Percentiles rank a stretch among this genome's conserved stretches.
These are phyloP conservation scores for Trochalopteron elliotii DNA, from an alignment of 2,113 vertebrate species.

Conservation along the genomic window DNA sequence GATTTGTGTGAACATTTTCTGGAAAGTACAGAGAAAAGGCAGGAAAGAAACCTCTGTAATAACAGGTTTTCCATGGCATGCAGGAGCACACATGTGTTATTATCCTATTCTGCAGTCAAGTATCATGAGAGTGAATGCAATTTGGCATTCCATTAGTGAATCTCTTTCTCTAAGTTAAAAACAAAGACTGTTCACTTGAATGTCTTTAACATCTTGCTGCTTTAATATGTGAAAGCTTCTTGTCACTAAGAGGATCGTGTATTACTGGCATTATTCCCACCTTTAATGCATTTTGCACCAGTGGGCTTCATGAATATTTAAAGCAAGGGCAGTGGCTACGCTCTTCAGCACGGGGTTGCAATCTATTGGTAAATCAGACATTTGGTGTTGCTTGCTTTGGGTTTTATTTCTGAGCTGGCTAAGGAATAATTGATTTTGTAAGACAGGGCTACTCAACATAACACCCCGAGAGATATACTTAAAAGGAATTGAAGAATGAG, in stretches of 20 bases:
- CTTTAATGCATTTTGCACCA: slow-evolving; percentile 74
- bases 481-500: slow-evolving; percentile 26
- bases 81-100: slow-evolving; percentile 3
- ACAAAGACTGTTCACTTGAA: slow-evolving; percentile 63
- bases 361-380: slow-evolving; percentile 66
- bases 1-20: background rate
- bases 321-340: slow-evolving; percentile 53
- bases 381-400: slow-evolving; percentile 63
- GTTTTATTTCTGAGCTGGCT: slow-evolving; percentile 57
- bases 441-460: slow-evolving; percentile 9
- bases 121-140: background rate
- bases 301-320: slow-evolving; percentile 75
- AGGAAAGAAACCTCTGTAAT: background rate
- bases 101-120: slow-evolving; percentile 1
- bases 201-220: slow-evolving; percentile 68
- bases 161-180: slow-evolving; percentile 51
- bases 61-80: slow-evolving; percentile 2
- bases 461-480: slow-evolving; percentile 38
- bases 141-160: slow-evolving; percentile 62
- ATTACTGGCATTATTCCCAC: slow-evolving; percentile 70
- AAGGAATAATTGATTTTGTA: slow-evolving; percentile 61
- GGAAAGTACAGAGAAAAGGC: background rate
- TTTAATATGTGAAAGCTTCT: slow-evolving; percentile 70
- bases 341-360: slow-evolving; percentile 55
- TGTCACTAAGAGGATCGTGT: slow-evolving; percentile 57